Percentiles rank a stretch among this genome's conserved stretches.
Conservation (phyloP, 2,113 vertebrate genomes). For the Sitta europaea region DNA sequence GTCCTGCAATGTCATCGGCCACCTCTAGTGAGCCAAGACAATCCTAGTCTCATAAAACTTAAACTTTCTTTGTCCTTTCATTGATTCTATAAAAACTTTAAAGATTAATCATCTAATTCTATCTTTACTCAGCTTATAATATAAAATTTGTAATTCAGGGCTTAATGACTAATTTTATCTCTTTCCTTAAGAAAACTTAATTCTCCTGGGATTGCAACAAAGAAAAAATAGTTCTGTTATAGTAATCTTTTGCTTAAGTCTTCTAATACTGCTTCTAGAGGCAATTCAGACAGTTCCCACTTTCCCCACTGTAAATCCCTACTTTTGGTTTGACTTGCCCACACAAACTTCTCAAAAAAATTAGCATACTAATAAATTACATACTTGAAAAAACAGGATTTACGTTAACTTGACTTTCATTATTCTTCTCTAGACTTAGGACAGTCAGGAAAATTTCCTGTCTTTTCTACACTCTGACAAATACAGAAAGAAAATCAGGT, state of each 20-base stretch:
- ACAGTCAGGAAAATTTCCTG: background rate
- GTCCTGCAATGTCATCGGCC: background rate
- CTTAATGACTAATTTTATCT: background rate
- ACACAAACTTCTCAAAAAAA: background rate
- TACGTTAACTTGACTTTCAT: background rate
- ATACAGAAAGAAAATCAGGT: background rate
- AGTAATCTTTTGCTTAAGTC: background rate
- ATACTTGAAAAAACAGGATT: background rate
- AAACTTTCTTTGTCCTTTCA: background rate
- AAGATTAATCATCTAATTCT: background rate
- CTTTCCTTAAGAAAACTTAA: background rate
- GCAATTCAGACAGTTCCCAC: background rate
- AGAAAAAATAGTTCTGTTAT: background rate
- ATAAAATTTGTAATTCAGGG: background rate
- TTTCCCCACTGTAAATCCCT: background rate
- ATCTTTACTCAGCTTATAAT: background rate
- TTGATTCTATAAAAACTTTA: background rate
- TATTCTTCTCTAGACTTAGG: background rate
- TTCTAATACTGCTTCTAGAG: background rate
- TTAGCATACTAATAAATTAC: background rate
- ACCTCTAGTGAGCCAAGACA: background rate
- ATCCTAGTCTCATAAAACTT: background rate
- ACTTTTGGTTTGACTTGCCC: background rate
- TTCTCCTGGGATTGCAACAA: background rate
- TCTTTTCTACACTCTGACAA: background rate